phyloP scores from a whole-genome alignment of 1,140 invertebrate genomes.

The Meteorus sp. region DNA sequence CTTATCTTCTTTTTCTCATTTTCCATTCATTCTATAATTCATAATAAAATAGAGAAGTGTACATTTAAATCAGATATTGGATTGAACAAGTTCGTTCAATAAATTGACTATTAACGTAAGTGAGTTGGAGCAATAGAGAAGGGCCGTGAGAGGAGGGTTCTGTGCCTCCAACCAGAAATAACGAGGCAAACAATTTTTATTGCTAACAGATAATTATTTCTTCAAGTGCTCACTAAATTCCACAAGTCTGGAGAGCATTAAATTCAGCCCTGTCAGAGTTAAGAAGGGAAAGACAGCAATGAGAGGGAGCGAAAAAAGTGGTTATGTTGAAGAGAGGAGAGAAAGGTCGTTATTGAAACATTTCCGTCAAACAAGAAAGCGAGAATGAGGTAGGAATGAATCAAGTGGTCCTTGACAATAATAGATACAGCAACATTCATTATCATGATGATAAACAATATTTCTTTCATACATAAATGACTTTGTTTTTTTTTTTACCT shows the following conservation, averaged over 20 bases:
- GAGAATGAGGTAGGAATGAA: no score
- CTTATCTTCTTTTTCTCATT: no score
- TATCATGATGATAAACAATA: slow-evolving; percentile 2
- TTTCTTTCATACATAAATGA: not conserved
- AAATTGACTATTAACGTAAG: not conserved
- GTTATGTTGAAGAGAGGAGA: not conserved
- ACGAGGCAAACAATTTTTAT: slow-evolving; percentile 12
- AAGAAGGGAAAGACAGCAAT: slow-evolving; percentile 1
- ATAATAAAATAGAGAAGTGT: not conserved
- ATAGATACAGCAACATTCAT: not conserved
- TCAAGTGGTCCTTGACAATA: not conserved
- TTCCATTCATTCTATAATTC: not conserved
- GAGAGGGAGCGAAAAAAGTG: not conserved
- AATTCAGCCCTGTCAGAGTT: not conserved
- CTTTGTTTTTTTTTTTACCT: no score
- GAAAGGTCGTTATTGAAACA: slow-evolving; percentile 15
- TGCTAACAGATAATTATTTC: slow-evolving; percentile 22
- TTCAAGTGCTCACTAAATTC: slow-evolving; percentile 15
- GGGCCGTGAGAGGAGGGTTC: not conserved
- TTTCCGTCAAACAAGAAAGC: slow-evolving; percentile 2
- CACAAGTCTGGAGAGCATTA: slow-evolving; percentile 17
- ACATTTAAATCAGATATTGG: not conserved
- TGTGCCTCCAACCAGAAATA: not conserved
- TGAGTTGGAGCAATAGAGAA: no score
- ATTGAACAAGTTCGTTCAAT: not conserved